Evolutionary conservation across 2,888 invertebrate species (phyloP).

Genomic region (Andrena minutula): DNA sequence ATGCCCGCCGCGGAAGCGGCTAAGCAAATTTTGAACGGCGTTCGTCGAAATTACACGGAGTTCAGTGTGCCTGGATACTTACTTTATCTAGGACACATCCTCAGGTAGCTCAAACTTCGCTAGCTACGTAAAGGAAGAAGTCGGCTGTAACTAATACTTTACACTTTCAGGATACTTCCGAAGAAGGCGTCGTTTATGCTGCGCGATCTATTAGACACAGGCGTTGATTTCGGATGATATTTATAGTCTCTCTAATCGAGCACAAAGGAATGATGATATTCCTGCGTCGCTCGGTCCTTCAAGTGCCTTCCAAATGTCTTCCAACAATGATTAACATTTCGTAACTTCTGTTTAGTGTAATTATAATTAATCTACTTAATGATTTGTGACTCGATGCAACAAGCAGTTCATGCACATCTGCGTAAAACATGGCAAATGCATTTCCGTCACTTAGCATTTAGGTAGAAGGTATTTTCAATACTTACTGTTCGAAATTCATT

Average conservation of each 20-base stretch:
- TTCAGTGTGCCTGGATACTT: slow-evolving; percentile 88
- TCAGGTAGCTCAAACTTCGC: slow-evolving; percentile 80
- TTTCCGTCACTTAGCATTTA: background rate
- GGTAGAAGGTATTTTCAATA: slow-evolving; percentile 23
- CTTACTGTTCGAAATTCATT: slow-evolving; percentile 31
- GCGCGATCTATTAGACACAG: slow-evolving; percentile 88
- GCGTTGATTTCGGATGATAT: slow-evolving; percentile 88
- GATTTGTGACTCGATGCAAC: background rate
- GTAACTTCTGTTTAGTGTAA: slow-evolving; percentile 8
- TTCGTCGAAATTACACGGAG: slow-evolving; percentile 88
- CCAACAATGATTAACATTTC: slow-evolving; percentile 4
- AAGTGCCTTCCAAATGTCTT: background rate
- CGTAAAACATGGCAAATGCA: slow-evolving; percentile 6
- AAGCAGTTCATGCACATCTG: background rate
- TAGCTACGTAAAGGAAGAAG: slow-evolving; percentile 12
- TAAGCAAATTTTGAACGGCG: slow-evolving; percentile 87
- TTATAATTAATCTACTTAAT: background rate
- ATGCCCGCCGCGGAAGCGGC: slow-evolving; percentile 88
- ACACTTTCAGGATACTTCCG: slow-evolving; percentile 86
- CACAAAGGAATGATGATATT: slow-evolving; percentile 7
- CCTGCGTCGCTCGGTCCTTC: slow-evolving; percentile 4
- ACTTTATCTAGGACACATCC: slow-evolving; percentile 87
- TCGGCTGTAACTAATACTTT: slow-evolving; percentile 25
- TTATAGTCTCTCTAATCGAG: slow-evolving; percentile 10
- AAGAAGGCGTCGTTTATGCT: slow-evolving; percentile 87